Conservation (phyloP, 2,113 vertebrate species). For the Elaphurus davidianus region DNA sequence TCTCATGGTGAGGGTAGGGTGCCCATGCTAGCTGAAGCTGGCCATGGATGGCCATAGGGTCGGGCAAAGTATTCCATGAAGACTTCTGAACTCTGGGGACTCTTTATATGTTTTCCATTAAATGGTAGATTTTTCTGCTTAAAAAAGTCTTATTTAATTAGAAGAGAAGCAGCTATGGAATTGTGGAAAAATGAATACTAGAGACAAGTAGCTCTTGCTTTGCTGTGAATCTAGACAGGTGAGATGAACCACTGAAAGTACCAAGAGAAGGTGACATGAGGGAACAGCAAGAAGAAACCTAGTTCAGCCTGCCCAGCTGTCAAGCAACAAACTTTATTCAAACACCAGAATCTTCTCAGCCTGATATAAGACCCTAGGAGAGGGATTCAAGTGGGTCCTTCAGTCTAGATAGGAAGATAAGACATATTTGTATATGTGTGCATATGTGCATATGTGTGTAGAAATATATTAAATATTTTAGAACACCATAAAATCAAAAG, state of each 20-base stretch:
- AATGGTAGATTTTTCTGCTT: neutral
- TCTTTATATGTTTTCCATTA: neutral
- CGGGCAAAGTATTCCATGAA: neutral
- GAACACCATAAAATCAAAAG: neutral
- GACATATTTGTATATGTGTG: neutral
- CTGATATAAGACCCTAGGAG: neutral
- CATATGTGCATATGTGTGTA: accelerated
- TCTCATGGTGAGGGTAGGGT: neutral
- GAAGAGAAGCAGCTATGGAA: neutral
- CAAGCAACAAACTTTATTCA: neutral
- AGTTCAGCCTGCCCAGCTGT: neutral
- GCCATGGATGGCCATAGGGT: no score
- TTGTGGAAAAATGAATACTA: neutral
- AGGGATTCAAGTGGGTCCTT: neutral
- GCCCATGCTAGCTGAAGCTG: neutral
- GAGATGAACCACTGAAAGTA: neutral
- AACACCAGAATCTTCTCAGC: neutral
- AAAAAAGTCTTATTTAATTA: neutral
- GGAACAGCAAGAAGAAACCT: neutral
- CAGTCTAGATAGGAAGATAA: neutral
- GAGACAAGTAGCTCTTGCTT: neutral
- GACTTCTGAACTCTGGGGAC: neutral
- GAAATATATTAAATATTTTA: neutral
- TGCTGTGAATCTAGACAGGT: neutral
- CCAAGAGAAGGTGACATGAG: neutral